phyloP scores from a whole-genome alignment of 92 coral and sea anemone genomes.

The Nematostella vectensis region DNA sequence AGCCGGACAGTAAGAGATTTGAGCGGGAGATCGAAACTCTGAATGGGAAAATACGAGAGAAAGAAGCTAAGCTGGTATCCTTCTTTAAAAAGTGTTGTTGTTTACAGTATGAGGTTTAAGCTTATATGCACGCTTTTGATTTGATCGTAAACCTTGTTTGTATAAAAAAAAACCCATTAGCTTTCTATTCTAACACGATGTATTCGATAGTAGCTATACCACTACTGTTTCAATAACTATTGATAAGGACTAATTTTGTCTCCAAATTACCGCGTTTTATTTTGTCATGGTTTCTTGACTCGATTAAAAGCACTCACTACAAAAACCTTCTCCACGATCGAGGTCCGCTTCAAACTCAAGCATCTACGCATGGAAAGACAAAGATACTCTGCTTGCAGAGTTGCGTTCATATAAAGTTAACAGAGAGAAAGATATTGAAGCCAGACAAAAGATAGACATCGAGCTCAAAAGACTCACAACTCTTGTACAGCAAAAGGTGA shows the following conservation, averaged over 20 bases:
- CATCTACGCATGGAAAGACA: slow-evolving; percentile 17
- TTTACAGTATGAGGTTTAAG: not conserved
- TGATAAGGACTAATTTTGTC: too few species aligned
- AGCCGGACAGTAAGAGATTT: slow-evolving; percentile 53
- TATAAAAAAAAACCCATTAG: too few species aligned
- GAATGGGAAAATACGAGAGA: slow-evolving; percentile 36
- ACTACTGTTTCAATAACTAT: too few species aligned
- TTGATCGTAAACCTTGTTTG: too few species aligned
- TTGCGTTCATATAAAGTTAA: slow-evolving; percentile 42
- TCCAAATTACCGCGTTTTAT: not conserved
- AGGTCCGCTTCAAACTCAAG: slow-evolving; percentile 7
- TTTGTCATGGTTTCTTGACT: not conserved
- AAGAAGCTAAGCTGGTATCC: slow-evolving; percentile 74
- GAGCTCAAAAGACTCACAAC: slow-evolving; percentile 58
- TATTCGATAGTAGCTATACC: too few species aligned
- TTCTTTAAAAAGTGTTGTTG: slow-evolving; percentile 5
- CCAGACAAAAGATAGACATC: slow-evolving; percentile 64
- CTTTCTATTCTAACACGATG: too few species aligned
- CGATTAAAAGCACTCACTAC: not conserved
- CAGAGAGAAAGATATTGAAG: slow-evolving; percentile 59
- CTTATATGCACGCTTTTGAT: not conserved
- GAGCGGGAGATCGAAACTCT: slow-evolving; percentile 51
- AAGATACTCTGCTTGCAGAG: slow-evolving; percentile 53
- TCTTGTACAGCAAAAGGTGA: slow-evolving; percentile 73
- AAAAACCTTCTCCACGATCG: slow-evolving; percentile 14